Evolutionary conservation across 2,888 invertebrate genomes (phyloP).

Genomic region (Amiota mariae): DNA sequence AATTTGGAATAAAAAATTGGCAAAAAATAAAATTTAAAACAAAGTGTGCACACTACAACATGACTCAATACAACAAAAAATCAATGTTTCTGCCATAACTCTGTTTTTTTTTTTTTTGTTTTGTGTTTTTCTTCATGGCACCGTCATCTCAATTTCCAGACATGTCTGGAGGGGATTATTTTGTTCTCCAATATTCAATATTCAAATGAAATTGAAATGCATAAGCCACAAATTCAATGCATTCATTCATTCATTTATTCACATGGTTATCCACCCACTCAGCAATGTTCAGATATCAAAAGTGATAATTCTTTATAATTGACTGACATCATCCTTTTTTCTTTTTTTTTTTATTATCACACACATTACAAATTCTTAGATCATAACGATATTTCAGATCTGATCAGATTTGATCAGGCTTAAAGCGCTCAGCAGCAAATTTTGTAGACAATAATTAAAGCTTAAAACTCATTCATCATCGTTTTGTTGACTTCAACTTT

Average conservation of each 20-base stretch:
- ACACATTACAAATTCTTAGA: neutral
- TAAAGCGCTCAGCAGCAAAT: conserved; percentile 42
- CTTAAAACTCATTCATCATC: conserved; percentile 61
- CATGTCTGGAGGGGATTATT: conserved; percentile 26
- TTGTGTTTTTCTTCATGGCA: conserved; percentile 37
- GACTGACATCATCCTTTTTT: conserved; percentile 62
- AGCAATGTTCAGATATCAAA: conserved; percentile 37
- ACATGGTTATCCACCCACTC: conserved; percentile 39
- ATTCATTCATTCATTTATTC: conserved; percentile 49
- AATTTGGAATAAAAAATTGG: neutral
- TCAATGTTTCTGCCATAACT: conserved; percentile 14
- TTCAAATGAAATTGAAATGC: conserved; percentile 57
- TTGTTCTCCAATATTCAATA: conserved; percentile 38
- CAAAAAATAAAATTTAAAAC: neutral
- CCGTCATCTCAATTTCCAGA: conserved; percentile 4
- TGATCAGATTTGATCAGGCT: neutral
- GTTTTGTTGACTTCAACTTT: conserved; percentile 54
- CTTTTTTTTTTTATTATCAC: neutral
- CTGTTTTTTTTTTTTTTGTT: too few species aligned
- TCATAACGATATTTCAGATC: neutral
- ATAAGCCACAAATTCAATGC: conserved; percentile 32
- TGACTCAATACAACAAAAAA: conserved; percentile 58
- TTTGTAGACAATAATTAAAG: conserved; percentile 67
- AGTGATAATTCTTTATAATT: conserved; percentile 63
- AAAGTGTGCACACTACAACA: conserved; percentile 35